Base-by-base conservation (phyloP, 1,140 invertebrate genomes). In the Apolygus lucorum region DNA sequence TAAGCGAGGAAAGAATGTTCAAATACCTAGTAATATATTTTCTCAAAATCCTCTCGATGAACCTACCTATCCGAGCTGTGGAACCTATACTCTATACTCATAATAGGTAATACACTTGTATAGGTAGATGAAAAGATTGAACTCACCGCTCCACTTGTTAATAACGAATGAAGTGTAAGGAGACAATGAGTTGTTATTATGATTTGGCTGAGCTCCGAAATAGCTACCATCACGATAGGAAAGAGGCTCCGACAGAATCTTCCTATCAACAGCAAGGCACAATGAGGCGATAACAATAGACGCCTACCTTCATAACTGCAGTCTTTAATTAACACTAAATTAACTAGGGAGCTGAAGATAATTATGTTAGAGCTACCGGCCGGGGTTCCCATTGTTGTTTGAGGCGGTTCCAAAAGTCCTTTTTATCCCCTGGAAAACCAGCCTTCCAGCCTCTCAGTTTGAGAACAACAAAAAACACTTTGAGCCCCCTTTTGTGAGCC, bases 381-480 rank as follows among this genome's bases (percentile, higher is more conserved):
- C 4, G n/a, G 34, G 34, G 34, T 49, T 11, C 22, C 54, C 22
- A 59, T 59, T 59, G 54, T 59, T 21, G 13, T 59, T 21, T 24
- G 34, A 42, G 11, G 8, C 34, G 34, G 11, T 59, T 22, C 54
- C 11, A 59, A 59, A 59, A 59, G 13, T 66, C 26, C 29, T 66
- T 34, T 26, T 66, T 66, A 66, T 28, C 64, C 28, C 17, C 27
- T 24, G 27, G 64, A 66, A 66, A 66, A 66, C 22, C 22, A 63
- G 2, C 1, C 21, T 21, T 21, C 54, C 22, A 25, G 24, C 27
- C n/a, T 21, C 64, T 29, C 64, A 34, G 64, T 8, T 66, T 66
- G 64, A 66, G 64, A 66, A 66, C 25, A 66, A 66, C 64, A 68
- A 68, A 68, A 68, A 68, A 68, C 67, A 62, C 67, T 68, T 68